Evolutionary conservation across 2,797 vertebrate species (phyloP).

Genomic region (Acanthis flammea): DNA sequence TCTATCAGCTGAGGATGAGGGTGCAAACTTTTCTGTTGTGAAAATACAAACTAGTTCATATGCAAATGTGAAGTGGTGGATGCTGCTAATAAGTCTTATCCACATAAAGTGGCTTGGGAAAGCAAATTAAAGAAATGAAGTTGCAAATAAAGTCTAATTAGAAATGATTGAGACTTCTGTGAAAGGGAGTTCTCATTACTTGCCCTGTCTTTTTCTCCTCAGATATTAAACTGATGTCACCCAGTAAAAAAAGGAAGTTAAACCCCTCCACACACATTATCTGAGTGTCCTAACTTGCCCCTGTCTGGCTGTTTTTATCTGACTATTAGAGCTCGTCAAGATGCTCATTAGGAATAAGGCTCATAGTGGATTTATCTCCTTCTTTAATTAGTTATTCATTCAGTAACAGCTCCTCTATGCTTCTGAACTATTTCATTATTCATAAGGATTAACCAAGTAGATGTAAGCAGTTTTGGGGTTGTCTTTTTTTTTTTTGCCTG

Average conservation of each 20-base stretch:
- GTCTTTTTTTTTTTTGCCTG: background rate
- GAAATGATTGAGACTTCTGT: background rate
- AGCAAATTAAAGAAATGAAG: conserved; percentile 10
- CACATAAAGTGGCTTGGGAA: background rate
- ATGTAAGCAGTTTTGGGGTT: background rate
- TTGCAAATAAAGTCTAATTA: conserved; percentile 3
- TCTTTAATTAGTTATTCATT: conserved; percentile 49
- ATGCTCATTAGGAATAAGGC: conserved; percentile 5
- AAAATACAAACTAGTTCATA: background rate
- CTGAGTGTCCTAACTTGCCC: conserved; percentile 9
- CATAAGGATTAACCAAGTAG: conserved; percentile 22
- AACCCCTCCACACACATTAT: background rate
- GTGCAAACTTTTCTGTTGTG: background rate
- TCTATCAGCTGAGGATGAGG: background rate
- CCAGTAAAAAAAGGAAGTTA: background rate
- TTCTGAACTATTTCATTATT: conserved; percentile 42
- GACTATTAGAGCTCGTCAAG: background rate
- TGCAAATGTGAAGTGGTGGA: background rate
- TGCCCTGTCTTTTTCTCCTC: background rate
- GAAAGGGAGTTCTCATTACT: background rate
- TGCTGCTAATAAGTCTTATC: background rate
- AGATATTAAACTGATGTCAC: background rate
- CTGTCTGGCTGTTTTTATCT: background rate
- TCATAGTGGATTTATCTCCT: conserved; percentile 17
- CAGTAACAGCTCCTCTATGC: background rate